These are phyloP conservation scores for Drosophila diplacantha DNA, from an alignment of 2,888 invertebrate genomes.

Conservation along the genomic window DNA sequence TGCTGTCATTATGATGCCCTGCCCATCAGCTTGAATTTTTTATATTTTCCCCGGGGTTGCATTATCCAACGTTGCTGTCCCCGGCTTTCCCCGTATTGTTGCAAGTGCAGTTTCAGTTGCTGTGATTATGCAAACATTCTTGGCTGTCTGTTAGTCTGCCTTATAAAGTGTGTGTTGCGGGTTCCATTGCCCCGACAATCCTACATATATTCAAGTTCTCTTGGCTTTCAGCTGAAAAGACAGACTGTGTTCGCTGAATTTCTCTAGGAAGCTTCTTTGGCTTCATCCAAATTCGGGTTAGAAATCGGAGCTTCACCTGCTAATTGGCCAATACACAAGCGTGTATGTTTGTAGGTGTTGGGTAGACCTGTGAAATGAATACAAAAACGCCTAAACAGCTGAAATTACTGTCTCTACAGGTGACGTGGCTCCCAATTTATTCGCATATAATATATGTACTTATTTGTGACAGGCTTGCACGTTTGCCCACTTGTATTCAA, in stretches of 20 bases:
- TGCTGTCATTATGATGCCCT: constrained; percentile 17
- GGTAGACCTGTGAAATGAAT: constrained; percentile 12
- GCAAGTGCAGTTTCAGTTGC: constrained; percentile 23
- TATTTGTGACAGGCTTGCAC: constrained; percentile 13
- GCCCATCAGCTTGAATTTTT: constrained; percentile 1
- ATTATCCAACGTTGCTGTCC: constrained; percentile 27
- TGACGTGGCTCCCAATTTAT: constrained; percentile 24
- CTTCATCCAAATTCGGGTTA: constrained; percentile 12
- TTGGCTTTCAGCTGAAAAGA: constrained; percentile 9
- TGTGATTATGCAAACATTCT: constrained; percentile 37
- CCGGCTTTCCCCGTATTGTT: constrained; percentile 29
- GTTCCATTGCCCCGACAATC: constrained; percentile 2
- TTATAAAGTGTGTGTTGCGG: constrained; percentile 20
- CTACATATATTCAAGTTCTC: constrained; percentile 3
- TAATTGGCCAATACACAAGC: constrained; percentile 35
- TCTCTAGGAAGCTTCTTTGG: constrained; percentile 23
- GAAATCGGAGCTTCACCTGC: constrained; percentile 35
- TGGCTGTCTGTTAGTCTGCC: constrained; percentile 11
- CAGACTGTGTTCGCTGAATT: constrained; percentile 2
- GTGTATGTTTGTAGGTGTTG: not conserved
- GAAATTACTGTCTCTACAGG: constrained; percentile 12
- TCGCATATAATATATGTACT: not conserved
- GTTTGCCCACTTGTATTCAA: constrained; percentile 7
- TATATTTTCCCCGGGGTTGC: constrained; percentile 11
- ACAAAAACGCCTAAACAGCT: constrained; percentile 10